A percentile compares a stretch with the other conserved stretches of the same genome.
phyloP scores from a whole-genome alignment of 2,888 invertebrate species.

The Clusia tigrina region DNA sequence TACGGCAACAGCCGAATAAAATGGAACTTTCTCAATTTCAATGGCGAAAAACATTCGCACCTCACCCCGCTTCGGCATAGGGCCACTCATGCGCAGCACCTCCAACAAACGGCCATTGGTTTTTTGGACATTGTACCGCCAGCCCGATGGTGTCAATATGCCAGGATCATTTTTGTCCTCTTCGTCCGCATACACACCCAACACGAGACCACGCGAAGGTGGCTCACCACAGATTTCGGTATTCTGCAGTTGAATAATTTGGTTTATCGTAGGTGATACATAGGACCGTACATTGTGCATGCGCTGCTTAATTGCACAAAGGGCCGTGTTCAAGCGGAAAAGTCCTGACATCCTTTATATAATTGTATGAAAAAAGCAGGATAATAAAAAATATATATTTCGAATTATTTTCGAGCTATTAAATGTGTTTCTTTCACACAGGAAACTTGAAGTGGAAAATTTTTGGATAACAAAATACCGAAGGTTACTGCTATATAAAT shows the following conservation, averaged over 20 bases:
- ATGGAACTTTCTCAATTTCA: constrained; percentile 64
- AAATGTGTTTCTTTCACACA: too few relatives aligned
- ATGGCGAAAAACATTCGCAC: constrained; percentile 73
- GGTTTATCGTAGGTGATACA: constrained; percentile 56
- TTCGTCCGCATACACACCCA: constrained; percentile 73
- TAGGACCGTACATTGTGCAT: constrained; percentile 37
- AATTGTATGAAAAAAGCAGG: background rate
- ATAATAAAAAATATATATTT: constrained; percentile 23
- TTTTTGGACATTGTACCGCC: constrained; percentile 68
- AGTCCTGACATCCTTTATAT: constrained; percentile 43
- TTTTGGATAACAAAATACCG: too few relatives aligned
- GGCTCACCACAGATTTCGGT: constrained; percentile 60
- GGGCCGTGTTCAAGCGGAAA: constrained; percentile 36
- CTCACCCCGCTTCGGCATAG: constrained; percentile 66
- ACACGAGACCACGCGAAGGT: constrained; percentile 67
- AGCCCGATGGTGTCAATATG: constrained; percentile 70
- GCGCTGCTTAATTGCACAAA: constrained; percentile 10
- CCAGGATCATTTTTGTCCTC: constrained; percentile 67
- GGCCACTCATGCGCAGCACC: constrained; percentile 66
- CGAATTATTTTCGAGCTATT: constrained; percentile 25
- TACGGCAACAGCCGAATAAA: constrained; percentile 73
- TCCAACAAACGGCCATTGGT: constrained; percentile 68
- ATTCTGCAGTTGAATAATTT: constrained; percentile 53
- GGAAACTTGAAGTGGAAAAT: too few relatives aligned
- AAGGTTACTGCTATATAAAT: too few relatives aligned